Percentiles rank a stretch among this genome's conserved stretches.
Evolutionary conservation across 2,888 invertebrate species (phyloP).

Genomic region (Mesoligia furuncula): DNA sequence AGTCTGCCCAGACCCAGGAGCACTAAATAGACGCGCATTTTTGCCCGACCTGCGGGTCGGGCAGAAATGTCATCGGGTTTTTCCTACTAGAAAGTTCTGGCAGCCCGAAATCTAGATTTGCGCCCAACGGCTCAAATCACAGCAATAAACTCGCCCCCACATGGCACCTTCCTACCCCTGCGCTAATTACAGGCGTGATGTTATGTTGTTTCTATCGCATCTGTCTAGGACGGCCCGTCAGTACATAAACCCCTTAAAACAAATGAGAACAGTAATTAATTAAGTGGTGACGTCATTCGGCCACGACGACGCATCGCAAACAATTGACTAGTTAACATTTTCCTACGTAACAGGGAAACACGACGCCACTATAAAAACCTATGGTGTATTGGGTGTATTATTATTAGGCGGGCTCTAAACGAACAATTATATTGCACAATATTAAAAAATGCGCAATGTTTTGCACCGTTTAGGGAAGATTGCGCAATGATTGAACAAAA

Average conservation of each 20-base stretch:
- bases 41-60: too few species aligned
- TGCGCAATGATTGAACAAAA: too few species aligned
- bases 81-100: background rate
- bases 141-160: background rate
- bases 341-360: constrained; percentile 43
- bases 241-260: constrained; percentile 9
- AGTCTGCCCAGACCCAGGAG: too few species aligned
- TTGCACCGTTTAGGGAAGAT: background rate
- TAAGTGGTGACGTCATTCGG: constrained; percentile 50
- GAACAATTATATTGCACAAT: background rate
- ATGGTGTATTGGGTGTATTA: background rate
- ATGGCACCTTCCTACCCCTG: background rate
- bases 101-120: background rate
- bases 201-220: constrained; percentile 3
- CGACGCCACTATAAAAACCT: background rate
- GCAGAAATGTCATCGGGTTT: background rate
- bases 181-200: background rate
- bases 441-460: background rate
- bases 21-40: background rate
- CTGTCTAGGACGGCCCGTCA: constrained; percentile 1
- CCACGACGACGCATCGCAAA: constrained; percentile 30
- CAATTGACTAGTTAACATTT: constrained; percentile 42
- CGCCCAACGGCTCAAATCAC: background rate
- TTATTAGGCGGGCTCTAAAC: background rate
- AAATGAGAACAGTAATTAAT: constrained; percentile 47